A percentile compares a stretch with the other conserved stretches of the same genome.
phyloP scores from a whole-genome alignment of 2,113 vertebrate genomes.

The Bubo blakistoni region DNA sequence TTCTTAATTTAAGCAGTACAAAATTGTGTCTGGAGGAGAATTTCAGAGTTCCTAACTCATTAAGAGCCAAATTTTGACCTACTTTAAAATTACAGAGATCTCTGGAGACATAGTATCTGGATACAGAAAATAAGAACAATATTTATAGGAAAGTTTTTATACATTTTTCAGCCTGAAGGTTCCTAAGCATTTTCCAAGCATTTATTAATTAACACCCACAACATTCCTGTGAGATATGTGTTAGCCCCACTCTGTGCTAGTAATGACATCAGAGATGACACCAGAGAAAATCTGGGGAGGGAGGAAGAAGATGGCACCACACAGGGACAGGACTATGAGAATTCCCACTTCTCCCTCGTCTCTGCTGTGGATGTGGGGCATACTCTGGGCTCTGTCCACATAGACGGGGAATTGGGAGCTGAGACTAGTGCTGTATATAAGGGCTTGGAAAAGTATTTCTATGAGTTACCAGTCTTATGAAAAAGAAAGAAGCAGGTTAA shows the following conservation, averaged over 20 bases:
- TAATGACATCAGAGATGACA: background rate
- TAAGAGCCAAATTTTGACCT: constrained; percentile 30
- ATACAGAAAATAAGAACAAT: background rate
- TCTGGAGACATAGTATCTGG: background rate
- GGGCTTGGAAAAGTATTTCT: background rate
- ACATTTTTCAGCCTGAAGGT: background rate
- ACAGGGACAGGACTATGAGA: background rate
- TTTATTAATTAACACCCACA: constrained; percentile 40
- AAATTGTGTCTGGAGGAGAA: constrained; percentile 32
- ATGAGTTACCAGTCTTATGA: background rate
- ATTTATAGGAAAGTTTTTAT: background rate
- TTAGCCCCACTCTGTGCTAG: background rate
- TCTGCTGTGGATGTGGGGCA: background rate
- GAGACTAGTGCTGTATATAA: background rate
- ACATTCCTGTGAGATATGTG: background rate
- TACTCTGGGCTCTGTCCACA: background rate
- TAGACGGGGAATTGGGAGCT: background rate
- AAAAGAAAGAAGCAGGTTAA: background rate
- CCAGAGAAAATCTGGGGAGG: background rate
- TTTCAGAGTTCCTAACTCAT: constrained; percentile 15
- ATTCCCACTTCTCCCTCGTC: background rate
- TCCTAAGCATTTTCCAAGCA: background rate
- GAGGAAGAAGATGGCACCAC: background rate
- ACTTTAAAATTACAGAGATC: constrained; percentile 17
- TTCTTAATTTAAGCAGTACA: background rate